Evolutionary conservation across 2,888 invertebrate genomes (phyloP).

Genomic region (Oasisia sp.): DNA sequence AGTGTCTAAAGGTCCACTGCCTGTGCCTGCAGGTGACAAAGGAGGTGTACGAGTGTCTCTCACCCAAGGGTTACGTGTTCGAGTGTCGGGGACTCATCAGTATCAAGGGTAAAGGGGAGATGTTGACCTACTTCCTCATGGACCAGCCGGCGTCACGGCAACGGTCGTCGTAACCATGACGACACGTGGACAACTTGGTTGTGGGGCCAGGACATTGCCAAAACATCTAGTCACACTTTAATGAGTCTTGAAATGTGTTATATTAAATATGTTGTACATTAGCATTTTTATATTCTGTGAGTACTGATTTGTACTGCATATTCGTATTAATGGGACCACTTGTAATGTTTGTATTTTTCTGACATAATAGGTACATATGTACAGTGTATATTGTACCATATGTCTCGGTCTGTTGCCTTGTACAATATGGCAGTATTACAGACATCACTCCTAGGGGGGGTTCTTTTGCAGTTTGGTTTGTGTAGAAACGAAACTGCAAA

Average conservation of each 20-base stretch:
- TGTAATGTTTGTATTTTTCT: neutral
- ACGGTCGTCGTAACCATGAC: neutral
- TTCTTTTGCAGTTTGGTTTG: no score
- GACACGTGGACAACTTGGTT: neutral
- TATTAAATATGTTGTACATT: neutral
- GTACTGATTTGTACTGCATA: no score
- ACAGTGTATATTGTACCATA: neutral
- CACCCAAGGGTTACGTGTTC: conserved; percentile 77
- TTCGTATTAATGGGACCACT: neutral
- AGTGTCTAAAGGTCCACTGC: neutral
- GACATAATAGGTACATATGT: neutral
- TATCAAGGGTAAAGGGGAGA: conserved; percentile 94
- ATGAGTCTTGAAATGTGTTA: neutral
- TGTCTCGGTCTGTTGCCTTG: neutral
- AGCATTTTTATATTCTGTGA: no score
- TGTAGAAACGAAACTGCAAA: no score
- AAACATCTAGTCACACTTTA: neutral
- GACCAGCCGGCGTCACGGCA: conserved; percentile 66
- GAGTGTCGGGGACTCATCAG: conserved; percentile 86
- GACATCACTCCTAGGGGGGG: no score
- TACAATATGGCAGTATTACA: neutral
- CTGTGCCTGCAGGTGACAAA: conserved; percentile 81
- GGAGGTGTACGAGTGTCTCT: conserved; percentile 85
- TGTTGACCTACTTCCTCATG: conserved; percentile 93
- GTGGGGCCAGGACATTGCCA: neutral